phyloP scores from a whole-genome alignment of 2,888 invertebrate genomes.

The Amaurobius ferox region DNA sequence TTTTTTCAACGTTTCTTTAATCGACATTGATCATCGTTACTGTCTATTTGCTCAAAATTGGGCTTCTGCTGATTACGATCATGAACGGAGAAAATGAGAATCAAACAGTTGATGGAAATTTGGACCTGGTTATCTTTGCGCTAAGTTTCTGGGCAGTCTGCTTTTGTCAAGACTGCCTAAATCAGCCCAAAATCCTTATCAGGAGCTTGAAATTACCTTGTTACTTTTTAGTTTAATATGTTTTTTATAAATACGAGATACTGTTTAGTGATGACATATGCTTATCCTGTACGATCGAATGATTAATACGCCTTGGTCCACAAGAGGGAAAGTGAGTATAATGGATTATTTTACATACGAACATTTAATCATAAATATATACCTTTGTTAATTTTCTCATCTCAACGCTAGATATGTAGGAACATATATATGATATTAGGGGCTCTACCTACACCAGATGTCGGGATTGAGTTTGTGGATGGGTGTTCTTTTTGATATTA shows the following conservation, averaged over 20 bases:
- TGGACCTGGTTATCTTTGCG: conserved; percentile 24
- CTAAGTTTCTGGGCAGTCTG: conserved; percentile 16
- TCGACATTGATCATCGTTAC: conserved; percentile 49
- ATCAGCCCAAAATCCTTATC: conserved; percentile 34
- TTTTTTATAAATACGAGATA: not conserved
- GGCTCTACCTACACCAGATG: too few species aligned
- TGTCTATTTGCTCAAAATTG: conserved; percentile 48
- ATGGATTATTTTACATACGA: not conserved
- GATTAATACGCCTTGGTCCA: not conserved
- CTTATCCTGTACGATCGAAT: not conserved
- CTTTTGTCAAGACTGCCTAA: conserved; percentile 42
- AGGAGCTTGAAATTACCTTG: conserved; percentile 33
- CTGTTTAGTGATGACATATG: not conserved
- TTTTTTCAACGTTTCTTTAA: conserved; percentile 36
- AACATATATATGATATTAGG: too few species aligned
- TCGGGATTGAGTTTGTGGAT: too few species aligned
- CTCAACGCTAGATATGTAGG: too few species aligned
- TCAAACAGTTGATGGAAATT: conserved; percentile 50
- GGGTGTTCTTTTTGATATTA: too few species aligned
- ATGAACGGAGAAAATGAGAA: conserved; percentile 3
- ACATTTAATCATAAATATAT: not conserved
- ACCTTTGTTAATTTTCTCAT: too few species aligned
- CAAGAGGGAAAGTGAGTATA: not conserved
- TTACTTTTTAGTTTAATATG: conserved; percentile 11
- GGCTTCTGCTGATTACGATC: conserved; percentile 36